Percentiles rank a stretch among this genome's conserved stretches.
Conservation (phyloP, 2,113 vertebrate species). For the Cryptomyrus ogoouensis region DNA sequence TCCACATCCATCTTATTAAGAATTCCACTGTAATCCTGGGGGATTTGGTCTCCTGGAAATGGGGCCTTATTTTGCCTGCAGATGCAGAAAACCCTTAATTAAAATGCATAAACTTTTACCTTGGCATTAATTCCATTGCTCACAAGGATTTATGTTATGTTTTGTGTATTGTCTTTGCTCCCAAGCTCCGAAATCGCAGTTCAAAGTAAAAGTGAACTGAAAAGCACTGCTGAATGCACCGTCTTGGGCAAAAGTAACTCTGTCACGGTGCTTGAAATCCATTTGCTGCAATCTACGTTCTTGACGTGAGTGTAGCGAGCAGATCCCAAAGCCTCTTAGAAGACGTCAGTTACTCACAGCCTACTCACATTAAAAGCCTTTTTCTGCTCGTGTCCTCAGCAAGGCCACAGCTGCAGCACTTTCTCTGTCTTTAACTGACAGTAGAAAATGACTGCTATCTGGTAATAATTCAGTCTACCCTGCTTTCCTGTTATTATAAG, state of each 20-base stretch:
- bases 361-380: conserved; percentile 4
- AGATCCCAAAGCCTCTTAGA: background rate
- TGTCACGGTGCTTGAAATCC: background rate
- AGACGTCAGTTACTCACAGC: background rate
- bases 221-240: background rate
- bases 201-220: background rate
- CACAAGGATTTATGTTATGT: background rate
- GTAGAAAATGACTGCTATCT: background rate
- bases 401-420: background rate
- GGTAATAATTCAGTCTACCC: background rate
- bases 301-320: background rate
- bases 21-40: conserved; percentile 18
- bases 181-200: background rate
- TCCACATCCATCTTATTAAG: conserved; percentile 24
- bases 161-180: background rate
- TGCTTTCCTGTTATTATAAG: background rate
- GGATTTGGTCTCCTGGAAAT: conserved; percentile 20
- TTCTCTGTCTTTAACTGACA: background rate
- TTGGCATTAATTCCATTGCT: background rate
- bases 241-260: background rate
- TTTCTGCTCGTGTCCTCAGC: background rate
- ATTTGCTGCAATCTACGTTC: background rate
- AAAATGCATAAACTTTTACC: conserved; percentile 6
- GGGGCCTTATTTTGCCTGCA: background rate
- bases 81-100: conserved; percentile 1